Evolutionary conservation across 1,140 invertebrate genomes (phyloP), one percentile per base, ranked within the genome.

Genomic region (Drosophila tropicalis): DNA sequence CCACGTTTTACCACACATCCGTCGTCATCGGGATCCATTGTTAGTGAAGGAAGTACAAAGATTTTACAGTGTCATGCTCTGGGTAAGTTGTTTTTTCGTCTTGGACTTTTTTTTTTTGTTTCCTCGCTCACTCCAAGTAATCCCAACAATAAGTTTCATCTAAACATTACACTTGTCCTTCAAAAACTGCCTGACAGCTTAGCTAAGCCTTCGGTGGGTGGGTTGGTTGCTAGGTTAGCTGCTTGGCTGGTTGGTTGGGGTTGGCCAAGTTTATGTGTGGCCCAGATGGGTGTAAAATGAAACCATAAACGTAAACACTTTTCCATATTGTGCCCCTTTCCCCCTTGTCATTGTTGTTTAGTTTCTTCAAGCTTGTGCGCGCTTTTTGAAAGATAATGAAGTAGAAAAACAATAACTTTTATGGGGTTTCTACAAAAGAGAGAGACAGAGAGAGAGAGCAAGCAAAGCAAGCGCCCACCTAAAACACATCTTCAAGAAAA

Each of bases 51-150:
- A 90, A 94, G 96, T 72, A 97, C 96, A 12, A 98, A 98, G 94
- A 97, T 98, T 92, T 94, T 98, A 66, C 96, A 98, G 92, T 98
- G 97, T 92, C 96, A 96, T 92, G 96, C 96, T 17, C 93, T 95
- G 92, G 96, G 96, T 97, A 94, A 95, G 94, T 93, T 17, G 67
- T 61, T 40, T 54, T 72, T 61, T 51, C 41, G 5, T 29, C 29
- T 29, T 29, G 29, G 29, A 29, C 29, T 25, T 3, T 51, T 29
- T 62, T 22, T 25, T 40, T 57, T 40, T 29, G 62, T 67, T 51
- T 9, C 7, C 12, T 39, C 47, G 0, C 62, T 40, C 10, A 47
- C 36, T 41, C 15, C 55, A 70, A 10, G 22, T 12, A 22, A 19
- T 51, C 4, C 15, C 56, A 34, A 58, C 56, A 32, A 58, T 58